Conservation (phyloP, 2,888 invertebrate genomes). For the Lasius fuliginosus region DNA sequence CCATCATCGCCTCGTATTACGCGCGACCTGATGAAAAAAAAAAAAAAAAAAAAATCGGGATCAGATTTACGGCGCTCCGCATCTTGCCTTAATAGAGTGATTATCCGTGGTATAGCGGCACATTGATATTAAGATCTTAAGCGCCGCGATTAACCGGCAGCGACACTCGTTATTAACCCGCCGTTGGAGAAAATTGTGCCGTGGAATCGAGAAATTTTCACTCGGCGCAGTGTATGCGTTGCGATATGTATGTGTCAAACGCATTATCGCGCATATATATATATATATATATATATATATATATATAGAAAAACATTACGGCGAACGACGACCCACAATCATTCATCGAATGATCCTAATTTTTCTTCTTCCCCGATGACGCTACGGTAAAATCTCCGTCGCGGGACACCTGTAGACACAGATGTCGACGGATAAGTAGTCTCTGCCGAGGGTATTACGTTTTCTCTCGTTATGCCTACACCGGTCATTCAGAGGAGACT, state of each 20-base stretch:
- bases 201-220: slow-evolving; percentile 10
- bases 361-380: neutral
- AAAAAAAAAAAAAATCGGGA: neutral
- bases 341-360: slow-evolving; percentile 7
- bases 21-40: neutral
- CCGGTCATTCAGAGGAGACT: slow-evolving; percentile 1
- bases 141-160: neutral
- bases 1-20: neutral
- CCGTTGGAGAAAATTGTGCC: slow-evolving; percentile 10
- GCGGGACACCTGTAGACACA: slow-evolving; percentile 22
- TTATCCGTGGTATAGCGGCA: neutral
- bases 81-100: slow-evolving; percentile 5
- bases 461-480: neutral
- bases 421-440: slow-evolving; percentile 19
- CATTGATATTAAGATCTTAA: slow-evolving; percentile 28
- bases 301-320: neutral
- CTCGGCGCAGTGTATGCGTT: neutral
- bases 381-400: slow-evolving; percentile 17
- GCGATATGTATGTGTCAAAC: neutral
- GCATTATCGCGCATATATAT: neutral
- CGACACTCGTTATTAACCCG: slow-evolving; percentile 11
- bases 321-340: neutral
- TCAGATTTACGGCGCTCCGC: neutral
- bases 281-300: neutral
- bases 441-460: slow-evolving; percentile 30